A percentile compares a stretch with the other conserved stretches of the same genome.
Evolutionary conservation across 2,797 vertebrate species (phyloP).

Genomic region (Acipenser oxyrinchus): DNA sequence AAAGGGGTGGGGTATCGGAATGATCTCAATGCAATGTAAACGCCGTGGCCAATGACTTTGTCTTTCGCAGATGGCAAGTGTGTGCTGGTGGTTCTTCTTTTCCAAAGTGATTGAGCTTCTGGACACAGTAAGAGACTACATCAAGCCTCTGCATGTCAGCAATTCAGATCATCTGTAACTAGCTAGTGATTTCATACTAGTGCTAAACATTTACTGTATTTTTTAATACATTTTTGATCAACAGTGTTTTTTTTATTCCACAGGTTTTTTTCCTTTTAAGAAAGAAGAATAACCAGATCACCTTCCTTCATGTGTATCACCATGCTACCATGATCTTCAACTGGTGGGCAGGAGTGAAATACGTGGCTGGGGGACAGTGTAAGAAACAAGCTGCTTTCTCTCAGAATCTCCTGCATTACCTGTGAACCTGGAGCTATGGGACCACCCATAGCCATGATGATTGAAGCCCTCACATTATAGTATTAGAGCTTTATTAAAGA

Average conservation of each 20-base stretch:
- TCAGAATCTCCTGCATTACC: neutral
- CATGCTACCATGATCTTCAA: conserved; percentile 47
- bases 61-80: conserved; percentile 67
- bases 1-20: too few relatives aligned
- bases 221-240: neutral
- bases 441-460: too few relatives aligned
- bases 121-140: conserved; percentile 44
- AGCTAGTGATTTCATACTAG: too few relatives aligned
- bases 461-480: too few relatives aligned
- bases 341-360: conserved; percentile 52
- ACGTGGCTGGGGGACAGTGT: conserved; percentile 49
- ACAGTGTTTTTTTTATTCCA: neutral
- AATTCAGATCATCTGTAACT: too few relatives aligned
- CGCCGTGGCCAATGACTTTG: too few relatives aligned
- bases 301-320: conserved; percentile 50
- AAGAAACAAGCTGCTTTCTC: conserved; percentile 16
- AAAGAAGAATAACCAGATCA: conserved; percentile 49
- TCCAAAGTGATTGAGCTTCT: conserved; percentile 62
- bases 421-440: too few relatives aligned
- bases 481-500: too few relatives aligned
- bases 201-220: neutral
- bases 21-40: too few relatives aligned
- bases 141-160: too few relatives aligned
- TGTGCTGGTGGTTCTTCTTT: conserved; percentile 72
- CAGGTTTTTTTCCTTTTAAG: conserved; percentile 50